These are phyloP conservation scores for Tenebrosternarchus preto DNA, from an alignment of 2,113 vertebrate species.

Conservation along the genomic window DNA sequence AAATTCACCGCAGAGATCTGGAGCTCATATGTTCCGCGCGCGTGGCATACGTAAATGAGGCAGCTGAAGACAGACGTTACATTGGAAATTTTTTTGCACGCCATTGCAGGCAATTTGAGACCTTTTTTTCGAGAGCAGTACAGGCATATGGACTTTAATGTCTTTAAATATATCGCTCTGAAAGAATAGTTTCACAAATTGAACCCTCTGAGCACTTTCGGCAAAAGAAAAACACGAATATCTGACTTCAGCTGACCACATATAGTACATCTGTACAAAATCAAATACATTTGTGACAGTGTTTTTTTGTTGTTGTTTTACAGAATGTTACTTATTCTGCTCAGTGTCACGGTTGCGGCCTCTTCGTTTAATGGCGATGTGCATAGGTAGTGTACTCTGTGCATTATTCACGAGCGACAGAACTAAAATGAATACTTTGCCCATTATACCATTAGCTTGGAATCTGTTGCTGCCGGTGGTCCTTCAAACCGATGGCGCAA, in stretches of 20 bases:
- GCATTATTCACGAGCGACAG: constrained; percentile 12
- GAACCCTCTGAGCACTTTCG: not conserved
- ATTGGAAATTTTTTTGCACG: not conserved
- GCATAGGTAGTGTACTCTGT: not conserved
- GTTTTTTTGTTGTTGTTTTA: not conserved
- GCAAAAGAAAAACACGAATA: not conserved
- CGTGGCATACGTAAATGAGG: constrained; percentile 18
- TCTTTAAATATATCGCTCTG: not conserved
- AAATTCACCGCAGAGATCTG: constrained; percentile 26
- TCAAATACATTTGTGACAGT: not conserved
- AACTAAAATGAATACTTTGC: not conserved
- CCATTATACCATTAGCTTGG: constrained; percentile 4
- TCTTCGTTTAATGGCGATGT: no score
- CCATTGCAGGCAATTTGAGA: not conserved
- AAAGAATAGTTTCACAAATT: no score
- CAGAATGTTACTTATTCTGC: not conserved
- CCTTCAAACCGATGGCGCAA: not conserved
- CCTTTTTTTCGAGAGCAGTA: not conserved
- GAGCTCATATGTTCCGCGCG: constrained; percentile 23
- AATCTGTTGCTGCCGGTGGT: constrained; percentile 8
- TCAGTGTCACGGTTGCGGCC: no score
- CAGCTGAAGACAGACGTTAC: not conserved
- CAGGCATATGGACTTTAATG: not conserved
- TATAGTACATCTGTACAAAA: not conserved
- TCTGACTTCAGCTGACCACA: not conserved